phyloP scores from a whole-genome alignment of 2,113 vertebrate genomes.

The Oncorhynchus gorbuscha region DNA sequence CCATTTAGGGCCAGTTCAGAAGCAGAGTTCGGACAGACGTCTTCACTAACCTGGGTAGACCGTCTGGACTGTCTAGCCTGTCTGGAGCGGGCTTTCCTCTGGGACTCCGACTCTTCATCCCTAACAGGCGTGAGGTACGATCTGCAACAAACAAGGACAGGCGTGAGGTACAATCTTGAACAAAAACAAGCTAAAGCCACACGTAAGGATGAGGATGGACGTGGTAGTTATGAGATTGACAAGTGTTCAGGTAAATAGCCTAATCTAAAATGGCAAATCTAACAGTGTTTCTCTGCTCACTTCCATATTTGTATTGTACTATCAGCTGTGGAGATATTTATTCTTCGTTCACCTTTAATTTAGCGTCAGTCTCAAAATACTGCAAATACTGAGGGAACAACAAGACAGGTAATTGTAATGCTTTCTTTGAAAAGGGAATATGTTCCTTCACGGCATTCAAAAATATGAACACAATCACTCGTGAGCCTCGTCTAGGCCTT shows the following conservation, averaged over 20 bases:
- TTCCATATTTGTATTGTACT: too few relatives aligned
- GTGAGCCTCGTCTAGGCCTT: slow-evolving; percentile 26
- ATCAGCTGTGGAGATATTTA: too few relatives aligned
- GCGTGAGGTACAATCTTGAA: slow-evolving; percentile 94
- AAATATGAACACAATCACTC: slow-evolving; percentile 34
- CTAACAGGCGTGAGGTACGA: slow-evolving; percentile 98
- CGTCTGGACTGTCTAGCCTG: slow-evolving; percentile 97
- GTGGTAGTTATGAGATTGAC: not conserved
- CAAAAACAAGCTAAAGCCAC: not conserved
- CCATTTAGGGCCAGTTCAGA: not conserved
- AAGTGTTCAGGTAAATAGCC: not conserved
- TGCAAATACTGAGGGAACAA: not conserved
- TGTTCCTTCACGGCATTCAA: not conserved
- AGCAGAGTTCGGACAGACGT: slow-evolving; percentile 72
- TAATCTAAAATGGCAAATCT: not conserved
- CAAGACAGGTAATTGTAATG: not conserved
- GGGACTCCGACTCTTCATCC: slow-evolving; percentile 98
- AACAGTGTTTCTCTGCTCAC: not conserved
- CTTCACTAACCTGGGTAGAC: slow-evolving; percentile 87
- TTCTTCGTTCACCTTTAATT: not conserved
- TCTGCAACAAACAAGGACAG: slow-evolving; percentile 79
- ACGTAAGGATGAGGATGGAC: not conserved
- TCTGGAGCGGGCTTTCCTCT: slow-evolving; percentile 97
- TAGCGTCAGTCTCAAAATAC: not conserved
- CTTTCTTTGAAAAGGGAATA: not conserved